Percentiles rank a stretch among this genome's conserved stretches.
Conservation (phyloP, 1,140 invertebrate species). For the Mercenaria mercenaria region DNA sequence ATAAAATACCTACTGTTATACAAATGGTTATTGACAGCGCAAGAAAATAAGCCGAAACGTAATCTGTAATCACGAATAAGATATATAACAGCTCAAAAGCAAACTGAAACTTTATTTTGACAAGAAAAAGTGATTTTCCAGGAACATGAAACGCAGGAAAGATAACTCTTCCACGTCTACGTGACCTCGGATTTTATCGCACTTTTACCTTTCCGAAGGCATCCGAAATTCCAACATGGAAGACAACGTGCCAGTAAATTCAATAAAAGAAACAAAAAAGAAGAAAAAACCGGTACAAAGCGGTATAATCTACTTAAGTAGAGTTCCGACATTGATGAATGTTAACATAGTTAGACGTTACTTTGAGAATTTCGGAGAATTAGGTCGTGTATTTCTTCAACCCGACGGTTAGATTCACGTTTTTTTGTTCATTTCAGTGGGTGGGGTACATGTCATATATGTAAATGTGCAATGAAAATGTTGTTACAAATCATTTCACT, state of each 20-base stretch:
- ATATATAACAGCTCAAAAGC: too few species aligned
- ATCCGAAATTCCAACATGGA: constrained; percentile 45
- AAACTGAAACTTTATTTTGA: too few species aligned
- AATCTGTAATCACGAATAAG: too few species aligned
- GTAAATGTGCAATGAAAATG: too few species aligned
- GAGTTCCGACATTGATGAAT: constrained; percentile 57
- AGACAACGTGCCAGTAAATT: neutral
- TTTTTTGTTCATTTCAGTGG: neutral
- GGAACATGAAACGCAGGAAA: too few species aligned
- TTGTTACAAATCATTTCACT: too few species aligned
- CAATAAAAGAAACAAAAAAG: neutral
- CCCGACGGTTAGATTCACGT: constrained; percentile 41
- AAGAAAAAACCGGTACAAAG: constrained; percentile 16
- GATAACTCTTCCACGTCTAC: too few species aligned
- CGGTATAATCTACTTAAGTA: constrained; percentile 62
- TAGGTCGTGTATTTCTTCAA: constrained; percentile 56
- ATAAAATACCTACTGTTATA: too few species aligned
- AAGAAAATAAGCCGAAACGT: too few species aligned
- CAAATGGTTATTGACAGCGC: too few species aligned
- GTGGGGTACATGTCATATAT: neutral
- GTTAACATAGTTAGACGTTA: constrained; percentile 36
- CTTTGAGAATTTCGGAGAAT: constrained; percentile 60
- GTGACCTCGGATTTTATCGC: neutral
- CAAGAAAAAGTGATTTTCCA: too few species aligned
- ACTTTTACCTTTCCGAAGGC: too few species aligned